phyloP scores from a whole-genome alignment of 2,797 vertebrate genomes.

The Paguma larvata region DNA sequence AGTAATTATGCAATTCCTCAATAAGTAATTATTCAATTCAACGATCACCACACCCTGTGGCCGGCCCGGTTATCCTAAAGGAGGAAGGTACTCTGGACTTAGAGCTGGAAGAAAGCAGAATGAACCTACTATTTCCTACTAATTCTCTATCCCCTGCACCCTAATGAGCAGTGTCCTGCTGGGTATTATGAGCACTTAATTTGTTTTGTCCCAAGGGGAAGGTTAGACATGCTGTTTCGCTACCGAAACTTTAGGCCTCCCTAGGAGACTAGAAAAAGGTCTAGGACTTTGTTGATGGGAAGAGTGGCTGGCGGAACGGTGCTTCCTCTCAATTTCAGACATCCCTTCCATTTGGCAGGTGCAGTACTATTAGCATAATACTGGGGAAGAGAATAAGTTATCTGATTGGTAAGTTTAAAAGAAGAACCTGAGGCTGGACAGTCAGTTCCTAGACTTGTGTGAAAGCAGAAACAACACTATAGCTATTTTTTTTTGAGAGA shows the following conservation, averaged over 20 bases:
- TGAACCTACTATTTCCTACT: neutral
- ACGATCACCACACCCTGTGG: neutral
- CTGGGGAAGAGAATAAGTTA: neutral
- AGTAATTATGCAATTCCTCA: neutral
- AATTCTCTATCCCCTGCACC: neutral
- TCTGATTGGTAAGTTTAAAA: neutral
- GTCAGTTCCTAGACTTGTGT: no score
- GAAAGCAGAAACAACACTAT: no score
- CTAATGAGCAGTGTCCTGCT: neutral
- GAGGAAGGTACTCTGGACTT: neutral
- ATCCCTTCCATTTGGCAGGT: neutral
- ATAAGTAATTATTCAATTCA: neutral
- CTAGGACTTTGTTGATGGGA: neutral
- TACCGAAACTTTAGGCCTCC: neutral
- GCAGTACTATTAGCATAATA: neutral
- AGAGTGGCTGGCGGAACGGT: neutral
- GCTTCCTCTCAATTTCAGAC: neutral
- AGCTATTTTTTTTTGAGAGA: no score
- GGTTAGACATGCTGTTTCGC: neutral
- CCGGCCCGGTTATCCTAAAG: neutral
- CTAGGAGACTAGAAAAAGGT: neutral
- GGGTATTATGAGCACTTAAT: neutral
- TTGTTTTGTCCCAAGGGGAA: neutral
- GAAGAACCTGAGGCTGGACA: no score
- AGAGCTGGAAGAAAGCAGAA: neutral